Percentiles rank a stretch among this genome's conserved stretches.
These are phyloP conservation scores for Achlya flavicornis DNA, from an alignment of 2,888 invertebrate species.

Conservation along the genomic window DNA sequence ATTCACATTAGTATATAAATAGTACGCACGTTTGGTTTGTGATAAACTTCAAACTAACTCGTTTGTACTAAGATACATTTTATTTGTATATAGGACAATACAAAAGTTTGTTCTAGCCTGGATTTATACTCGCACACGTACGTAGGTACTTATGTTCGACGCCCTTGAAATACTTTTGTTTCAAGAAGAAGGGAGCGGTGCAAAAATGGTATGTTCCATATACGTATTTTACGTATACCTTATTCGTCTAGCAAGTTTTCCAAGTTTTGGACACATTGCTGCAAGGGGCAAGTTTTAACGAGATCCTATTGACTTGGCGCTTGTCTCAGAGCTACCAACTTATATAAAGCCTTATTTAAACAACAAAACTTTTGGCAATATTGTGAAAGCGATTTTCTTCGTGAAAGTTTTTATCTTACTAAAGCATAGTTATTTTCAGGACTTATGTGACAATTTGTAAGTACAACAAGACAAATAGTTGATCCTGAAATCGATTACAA, in stretches of 20 bases:
- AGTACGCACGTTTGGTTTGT: neutral
- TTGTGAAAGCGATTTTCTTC: conserved; percentile 43
- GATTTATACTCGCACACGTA: neutral
- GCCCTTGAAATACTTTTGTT: neutral
- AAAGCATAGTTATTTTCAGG: conserved; percentile 19
- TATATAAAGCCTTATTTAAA: conserved; percentile 65
- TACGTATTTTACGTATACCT: neutral
- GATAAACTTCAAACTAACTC: neutral
- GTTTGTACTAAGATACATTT: neutral
- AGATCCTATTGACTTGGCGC: conserved; percentile 67
- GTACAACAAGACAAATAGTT: neutral
- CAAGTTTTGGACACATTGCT: conserved; percentile 51
- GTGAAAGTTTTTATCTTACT: conserved; percentile 37
- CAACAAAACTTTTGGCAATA: conserved; percentile 54
- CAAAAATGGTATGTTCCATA: neutral
- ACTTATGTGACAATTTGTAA: conserved; percentile 6
- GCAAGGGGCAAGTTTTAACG: conserved; percentile 62
- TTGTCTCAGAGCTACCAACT: conserved; percentile 55
- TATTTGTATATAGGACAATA: too few species aligned
- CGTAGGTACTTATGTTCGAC: neutral
- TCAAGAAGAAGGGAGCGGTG: neutral
- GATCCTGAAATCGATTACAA: neutral
- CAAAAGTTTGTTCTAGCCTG: too few species aligned
- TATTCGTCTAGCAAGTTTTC: conserved; percentile 23
- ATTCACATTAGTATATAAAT: neutral